Base-by-base conservation (phyloP, 2,113 vertebrate genomes). In the Percina caprodes region DNA sequence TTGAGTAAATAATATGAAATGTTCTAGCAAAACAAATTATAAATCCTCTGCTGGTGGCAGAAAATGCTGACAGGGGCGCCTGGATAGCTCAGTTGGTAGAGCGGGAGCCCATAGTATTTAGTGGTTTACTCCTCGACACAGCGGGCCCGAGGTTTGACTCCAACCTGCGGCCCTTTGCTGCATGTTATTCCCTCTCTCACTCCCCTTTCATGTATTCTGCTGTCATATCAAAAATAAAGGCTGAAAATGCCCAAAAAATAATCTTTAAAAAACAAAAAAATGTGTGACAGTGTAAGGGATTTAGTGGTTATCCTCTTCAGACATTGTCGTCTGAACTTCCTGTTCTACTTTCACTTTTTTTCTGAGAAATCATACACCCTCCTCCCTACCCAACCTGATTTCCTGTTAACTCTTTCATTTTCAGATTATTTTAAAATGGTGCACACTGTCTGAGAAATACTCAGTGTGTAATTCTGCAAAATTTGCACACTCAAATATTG, bases 261-360 rank as follows among this genome's bases (percentile, higher is more conserved):
- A 30, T 30, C 30, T 30, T 30, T 30, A 30, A 30, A 30, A 30
- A 2, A 30, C n/a, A 30, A 30, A 4, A 30, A 30, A 30, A 30
- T 30, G 30, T 30, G 2, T 30, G 30, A 30, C 48, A 48, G 2
- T 46, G 13, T 8, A 15, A 48, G 2, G 2, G 73, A 71, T 52
- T 49, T 26, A 21, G 52, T 15, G n/a, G 33, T 56, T 56, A 23
- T 6, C 23, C 35, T 39, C n/a, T 2, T 14, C 56, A 73, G 45
- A 60, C 33, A 19, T 6, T 0, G 5, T 46, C 19, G 65, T 77
- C 42, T 59, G 4, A 42, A 65, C n/a, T 60, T 15, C 26, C 30
- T 77, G 49, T 33, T 78, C 63, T 59, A 65, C 45, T 82, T 73
- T 83, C 42, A 72, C 61, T 80, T 87, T 69, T n/a, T 16, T 30